phyloP scores from a whole-genome alignment of 2,113 vertebrate species.

The Solea solea region DNA sequence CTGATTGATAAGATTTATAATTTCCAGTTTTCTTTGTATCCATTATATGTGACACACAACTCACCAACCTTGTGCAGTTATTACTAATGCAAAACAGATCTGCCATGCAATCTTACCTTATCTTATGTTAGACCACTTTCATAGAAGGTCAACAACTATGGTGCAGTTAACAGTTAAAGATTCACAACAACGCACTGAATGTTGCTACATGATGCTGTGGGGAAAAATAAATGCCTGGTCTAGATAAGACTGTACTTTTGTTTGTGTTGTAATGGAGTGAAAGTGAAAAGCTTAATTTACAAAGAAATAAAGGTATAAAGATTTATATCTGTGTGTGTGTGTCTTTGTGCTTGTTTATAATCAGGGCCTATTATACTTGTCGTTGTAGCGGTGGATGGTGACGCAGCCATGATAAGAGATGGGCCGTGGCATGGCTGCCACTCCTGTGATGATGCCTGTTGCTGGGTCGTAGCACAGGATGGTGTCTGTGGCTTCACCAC shows the following conservation, averaged over 20 bases:
- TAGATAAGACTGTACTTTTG: conserved; percentile 7
- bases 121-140: conserved; percentile 19
- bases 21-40: neutral
- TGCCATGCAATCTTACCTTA: conserved; percentile 7
- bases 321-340: conserved; percentile 17
- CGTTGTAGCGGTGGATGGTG: conserved; percentile 96
- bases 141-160: conserved; percentile 1
- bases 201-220: conserved; percentile 59
- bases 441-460: conserved; percentile 94
- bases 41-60: neutral
- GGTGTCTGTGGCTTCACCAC: conserved; percentile 93
- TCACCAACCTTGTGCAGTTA: conserved; percentile 12
- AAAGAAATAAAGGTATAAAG: conserved; percentile 26
- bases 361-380: conserved; percentile 91
- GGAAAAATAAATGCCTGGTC: conserved; percentile 38
- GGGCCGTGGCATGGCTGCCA: conserved; percentile 95
- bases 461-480: conserved; percentile 96
- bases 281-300: conserved; percentile 23
- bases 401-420: conserved; percentile 98
- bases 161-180: conserved; percentile 13
- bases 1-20: neutral
- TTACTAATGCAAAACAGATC: neutral
- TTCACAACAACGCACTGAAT: conserved; percentile 34
- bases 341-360: conserved; percentile 13
- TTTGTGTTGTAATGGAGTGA: conserved; percentile 25